Conservation (phyloP, 1,140 invertebrate species). For the Aphidius gifuensis region DNA sequence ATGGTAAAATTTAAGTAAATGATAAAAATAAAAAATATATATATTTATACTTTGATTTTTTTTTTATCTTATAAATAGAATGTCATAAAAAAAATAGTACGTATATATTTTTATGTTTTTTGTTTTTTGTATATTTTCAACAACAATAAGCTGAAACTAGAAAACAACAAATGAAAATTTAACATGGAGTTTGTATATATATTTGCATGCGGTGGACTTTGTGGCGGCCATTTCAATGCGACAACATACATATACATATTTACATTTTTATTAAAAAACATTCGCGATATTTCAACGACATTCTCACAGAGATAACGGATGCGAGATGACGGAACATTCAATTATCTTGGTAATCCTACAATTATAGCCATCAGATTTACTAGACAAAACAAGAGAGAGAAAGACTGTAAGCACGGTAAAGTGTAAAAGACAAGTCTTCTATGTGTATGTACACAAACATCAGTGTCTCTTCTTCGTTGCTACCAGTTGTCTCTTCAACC, state of each 20-base stretch:
- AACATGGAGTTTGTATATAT: too few relatives aligned
- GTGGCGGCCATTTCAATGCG: too few relatives aligned
- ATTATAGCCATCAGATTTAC: conserved; percentile 35
- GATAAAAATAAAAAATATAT: neutral
- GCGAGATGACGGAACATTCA: conserved; percentile 31
- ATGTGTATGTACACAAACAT: neutral
- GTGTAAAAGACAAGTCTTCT: neutral
- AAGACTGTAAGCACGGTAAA: neutral
- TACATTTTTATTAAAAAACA: conserved; percentile 36
- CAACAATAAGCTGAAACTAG: neutral
- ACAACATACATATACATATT: conserved; percentile 18
- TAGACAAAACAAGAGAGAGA: conserved; percentile 20
- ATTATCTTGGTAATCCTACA: conserved; percentile 34
- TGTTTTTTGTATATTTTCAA: neutral
- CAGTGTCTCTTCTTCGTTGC: too few relatives aligned
- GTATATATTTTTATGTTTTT: neutral
- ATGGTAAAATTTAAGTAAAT: neutral
- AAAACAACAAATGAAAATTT: neutral
- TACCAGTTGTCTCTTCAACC: too few relatives aligned
- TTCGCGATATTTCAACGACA: conserved; percentile 29
- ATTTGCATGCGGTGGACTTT: too few relatives aligned
- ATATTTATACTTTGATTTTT: neutral
- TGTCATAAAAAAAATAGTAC: neutral
- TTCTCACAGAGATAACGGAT: conserved; percentile 28
- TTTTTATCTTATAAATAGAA: neutral